Evolutionary conservation across 2,113 vertebrate genomes (phyloP).

Genomic region (Carlito syrichta): DNA sequence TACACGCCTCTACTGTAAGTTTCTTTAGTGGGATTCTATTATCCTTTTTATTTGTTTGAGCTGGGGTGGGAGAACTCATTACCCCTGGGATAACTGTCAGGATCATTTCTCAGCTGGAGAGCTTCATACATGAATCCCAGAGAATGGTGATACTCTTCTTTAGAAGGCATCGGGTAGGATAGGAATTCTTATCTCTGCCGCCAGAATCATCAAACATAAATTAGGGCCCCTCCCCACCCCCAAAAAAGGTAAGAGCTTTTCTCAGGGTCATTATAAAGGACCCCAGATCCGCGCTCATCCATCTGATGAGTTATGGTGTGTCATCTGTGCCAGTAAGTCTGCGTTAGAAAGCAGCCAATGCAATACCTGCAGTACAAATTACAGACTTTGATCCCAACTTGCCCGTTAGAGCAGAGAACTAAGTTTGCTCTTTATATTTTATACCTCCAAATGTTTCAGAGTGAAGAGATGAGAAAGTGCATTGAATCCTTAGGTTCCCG

Average conservation of each 20-base stretch:
- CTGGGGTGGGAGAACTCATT: background rate
- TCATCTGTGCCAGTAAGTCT: background rate
- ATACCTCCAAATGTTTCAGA: conserved; percentile 61
- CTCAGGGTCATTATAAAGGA: conserved; percentile 7
- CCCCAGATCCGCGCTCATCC: background rate
- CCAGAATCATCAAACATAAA: conserved; percentile 50
- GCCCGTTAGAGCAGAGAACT: conserved; percentile 37
- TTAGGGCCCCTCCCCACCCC: no score
- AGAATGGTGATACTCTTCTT: background rate
- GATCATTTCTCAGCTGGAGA: conserved; percentile 5
- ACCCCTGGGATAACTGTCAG: background rate
- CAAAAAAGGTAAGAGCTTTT: background rate
- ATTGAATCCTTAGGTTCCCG: conserved; percentile 54
- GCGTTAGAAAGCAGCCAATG: background rate
- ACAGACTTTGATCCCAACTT: conserved; percentile 57
- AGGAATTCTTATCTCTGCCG: conserved; percentile 43
- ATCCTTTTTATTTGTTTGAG: background rate
- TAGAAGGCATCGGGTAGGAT: background rate
- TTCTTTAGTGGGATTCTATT: background rate
- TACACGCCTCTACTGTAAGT: background rate
- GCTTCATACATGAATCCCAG: background rate
- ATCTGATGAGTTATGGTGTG: conserved; percentile 18
- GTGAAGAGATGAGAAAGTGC: conserved; percentile 68
- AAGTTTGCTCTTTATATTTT: conserved; percentile 64
- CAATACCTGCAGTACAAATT: conserved; percentile 46